Evolutionary conservation across 2,113 vertebrate genomes (phyloP).

Genomic region (Motacilla alba): DNA sequence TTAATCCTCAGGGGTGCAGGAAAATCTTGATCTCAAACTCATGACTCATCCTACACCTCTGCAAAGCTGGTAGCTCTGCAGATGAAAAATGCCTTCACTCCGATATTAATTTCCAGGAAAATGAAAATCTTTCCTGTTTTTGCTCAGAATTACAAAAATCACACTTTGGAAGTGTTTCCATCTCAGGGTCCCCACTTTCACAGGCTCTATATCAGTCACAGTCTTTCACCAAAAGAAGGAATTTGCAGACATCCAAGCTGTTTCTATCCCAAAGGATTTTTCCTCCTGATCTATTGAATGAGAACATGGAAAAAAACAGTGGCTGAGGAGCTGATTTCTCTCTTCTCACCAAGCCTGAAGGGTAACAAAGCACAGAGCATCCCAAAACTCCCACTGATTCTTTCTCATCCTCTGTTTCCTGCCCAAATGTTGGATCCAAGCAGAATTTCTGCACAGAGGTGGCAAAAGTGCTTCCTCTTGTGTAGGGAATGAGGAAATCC

Average conservation of each 20-base stretch:
- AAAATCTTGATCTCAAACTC: not conserved
- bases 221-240: not conserved
- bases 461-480: not conserved
- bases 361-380: not conserved
- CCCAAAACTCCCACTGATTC: not conserved
- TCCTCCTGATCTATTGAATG: not conserved
- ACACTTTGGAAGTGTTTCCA: not conserved
- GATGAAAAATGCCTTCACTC: not conserved
- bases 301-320: not conserved
- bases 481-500: not conserved
- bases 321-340: not conserved
- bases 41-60: not conserved
- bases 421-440: not conserved
- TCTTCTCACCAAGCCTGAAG: not conserved
- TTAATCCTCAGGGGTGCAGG: not conserved
- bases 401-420: not conserved
- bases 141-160: not conserved
- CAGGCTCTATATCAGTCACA: accelerated
- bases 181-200: not conserved
- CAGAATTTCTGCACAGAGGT: not conserved
- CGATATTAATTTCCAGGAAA: not conserved
- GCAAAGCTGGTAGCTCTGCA: not conserved
- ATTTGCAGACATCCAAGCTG: not conserved
- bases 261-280: not conserved
- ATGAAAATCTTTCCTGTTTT: not conserved